A percentile compares a stretch with the other conserved stretches of the same genome.
These are phyloP conservation scores for Apocheima hispidaria DNA, from an alignment of 2,888 invertebrate genomes.

Conservation along the genomic window DNA sequence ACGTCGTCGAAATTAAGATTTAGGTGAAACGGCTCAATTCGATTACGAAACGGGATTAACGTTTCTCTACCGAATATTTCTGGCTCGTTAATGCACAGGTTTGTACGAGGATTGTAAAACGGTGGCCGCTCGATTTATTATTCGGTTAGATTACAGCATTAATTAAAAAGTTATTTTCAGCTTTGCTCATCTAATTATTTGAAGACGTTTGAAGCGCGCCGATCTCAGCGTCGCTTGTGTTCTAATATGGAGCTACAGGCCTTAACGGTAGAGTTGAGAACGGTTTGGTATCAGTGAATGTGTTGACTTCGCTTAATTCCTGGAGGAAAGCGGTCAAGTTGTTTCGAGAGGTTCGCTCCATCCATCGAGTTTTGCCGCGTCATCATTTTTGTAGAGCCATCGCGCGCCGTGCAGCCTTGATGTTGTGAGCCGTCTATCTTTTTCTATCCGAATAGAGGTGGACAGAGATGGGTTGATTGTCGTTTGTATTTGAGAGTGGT, in stretches of 20 bases:
- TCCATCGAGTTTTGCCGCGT: constrained; percentile 60
- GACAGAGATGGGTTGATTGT: constrained; percentile 68
- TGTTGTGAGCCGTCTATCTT: constrained; percentile 63
- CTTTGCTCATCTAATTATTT: constrained; percentile 45
- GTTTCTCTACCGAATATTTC: constrained; percentile 32
- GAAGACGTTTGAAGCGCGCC: constrained; percentile 44
- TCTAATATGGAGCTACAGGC: constrained; percentile 44
- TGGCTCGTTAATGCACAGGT: constrained; percentile 36
- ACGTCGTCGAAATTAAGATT: constrained; percentile 61
- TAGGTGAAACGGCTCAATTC: constrained; percentile 56
- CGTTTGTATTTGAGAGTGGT: constrained; percentile 60
- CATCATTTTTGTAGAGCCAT: constrained; percentile 74
- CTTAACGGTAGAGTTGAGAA: constrained; percentile 39
- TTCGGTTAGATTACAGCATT: constrained; percentile 40
- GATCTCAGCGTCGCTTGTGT: constrained; percentile 32
- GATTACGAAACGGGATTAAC: constrained; percentile 55
- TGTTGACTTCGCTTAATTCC: constrained; percentile 71
- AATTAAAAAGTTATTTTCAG: constrained; percentile 47
- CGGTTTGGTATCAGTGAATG: constrained; percentile 50
- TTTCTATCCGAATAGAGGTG: constrained; percentile 63
- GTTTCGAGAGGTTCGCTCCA: constrained; percentile 65
- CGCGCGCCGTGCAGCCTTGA: constrained; percentile 61
- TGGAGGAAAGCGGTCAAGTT: constrained; percentile 79
- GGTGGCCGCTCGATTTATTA: constrained; percentile 32
- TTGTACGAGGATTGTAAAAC: constrained; percentile 28